Base-by-base conservation (phyloP, 1,140 invertebrate genomes). In the Arion vulgaris region DNA sequence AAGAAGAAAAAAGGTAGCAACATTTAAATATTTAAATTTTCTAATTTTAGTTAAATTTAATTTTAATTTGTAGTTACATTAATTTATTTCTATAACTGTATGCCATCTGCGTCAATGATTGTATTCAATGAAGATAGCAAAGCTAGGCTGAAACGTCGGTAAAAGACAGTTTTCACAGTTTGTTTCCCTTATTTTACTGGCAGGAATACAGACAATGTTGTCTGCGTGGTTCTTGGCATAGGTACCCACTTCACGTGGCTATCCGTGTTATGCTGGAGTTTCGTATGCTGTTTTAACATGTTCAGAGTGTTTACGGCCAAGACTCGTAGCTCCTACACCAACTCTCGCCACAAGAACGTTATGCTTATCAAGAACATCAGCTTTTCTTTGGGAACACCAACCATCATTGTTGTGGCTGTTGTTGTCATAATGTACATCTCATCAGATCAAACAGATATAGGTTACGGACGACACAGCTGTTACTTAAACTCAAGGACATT, bases 211-310 rank as follows among this genome's bases (percentile, higher is more conserved):
- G 32, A 38, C 69, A 13, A 7, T 36, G 36, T n/a, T 2, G 0
- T 72, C 2, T 81, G 79, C 45, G 38, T n/a, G 17, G 38, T 36
- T 26, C 39, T 81, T 7, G 80, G 80, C 4, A 38, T 81, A 0
- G 28, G 7, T 0, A 81, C 69, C 19, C 80, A 81, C 49, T 81
- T 51, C 49, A 13, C 74, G 28, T 81, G 80, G 80, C 69, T 81
- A 9, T 51, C 45, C 28, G 62, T 81, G 80, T 72, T 57, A 15
- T 41, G 28, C 32, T 81, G 80, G 80, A 73, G 45, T 26, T 51
- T 72, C 49, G 36, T 74, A 45, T 81, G 80, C 36, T 73, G 68
- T 34, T 81, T 72, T 28, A 34, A 72, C 39, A 80, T 80, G 78
- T 69, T 45, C 41, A 80, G 49, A 51, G 66, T 80, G 23, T 80